Evolutionary conservation across 30 jellyfish, hydroid and myxozoan species (phyloP).

Genomic region (Pseudorhiza aurosa): DNA sequence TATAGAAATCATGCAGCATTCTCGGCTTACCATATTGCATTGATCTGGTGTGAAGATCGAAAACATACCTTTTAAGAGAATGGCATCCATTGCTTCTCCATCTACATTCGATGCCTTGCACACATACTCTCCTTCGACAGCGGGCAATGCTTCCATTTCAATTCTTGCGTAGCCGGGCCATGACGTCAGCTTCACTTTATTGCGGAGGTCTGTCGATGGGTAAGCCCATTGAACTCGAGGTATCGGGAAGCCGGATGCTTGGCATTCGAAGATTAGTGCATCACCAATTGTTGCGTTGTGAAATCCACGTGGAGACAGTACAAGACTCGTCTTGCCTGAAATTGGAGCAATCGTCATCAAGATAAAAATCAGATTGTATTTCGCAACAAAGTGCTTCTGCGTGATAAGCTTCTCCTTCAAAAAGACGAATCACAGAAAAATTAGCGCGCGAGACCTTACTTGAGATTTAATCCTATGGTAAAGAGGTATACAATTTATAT

Average conservation of each 20-base stretch:
- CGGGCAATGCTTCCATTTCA: constrained; percentile 37
- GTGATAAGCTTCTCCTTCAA: too few relatives aligned
- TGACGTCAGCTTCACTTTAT: constrained; percentile 12
- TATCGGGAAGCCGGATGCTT: constrained; percentile 80
- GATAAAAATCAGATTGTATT: too few relatives aligned
- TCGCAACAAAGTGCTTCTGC: too few relatives aligned
- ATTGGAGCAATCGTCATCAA: too few relatives aligned
- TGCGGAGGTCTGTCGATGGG: background rate
- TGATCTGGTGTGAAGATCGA: too few relatives aligned
- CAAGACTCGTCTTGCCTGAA: constrained; percentile 74
- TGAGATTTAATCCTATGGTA: too few relatives aligned
- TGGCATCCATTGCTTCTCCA: constrained; percentile 66
- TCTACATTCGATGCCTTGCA: constrained; percentile 87
- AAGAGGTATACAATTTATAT: too few relatives aligned
- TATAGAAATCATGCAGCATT: too few relatives aligned
- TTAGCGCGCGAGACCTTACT: too few relatives aligned
- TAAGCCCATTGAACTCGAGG: constrained; percentile 81
- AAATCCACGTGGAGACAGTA: constrained; percentile 60
- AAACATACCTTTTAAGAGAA: constrained; percentile 26
- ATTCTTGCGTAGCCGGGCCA: constrained; percentile 59
- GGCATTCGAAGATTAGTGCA: constrained; percentile 64
- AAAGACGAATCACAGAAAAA: too few relatives aligned
- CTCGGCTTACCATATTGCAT: too few relatives aligned
- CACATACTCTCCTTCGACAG: constrained; percentile 68
- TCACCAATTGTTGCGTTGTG: constrained; percentile 54